Evolutionary conservation across 2,797 vertebrate species (phyloP), one percentile per base, ranked within the genome.

Genomic region (Hyperoplus lanceolatus): DNA sequence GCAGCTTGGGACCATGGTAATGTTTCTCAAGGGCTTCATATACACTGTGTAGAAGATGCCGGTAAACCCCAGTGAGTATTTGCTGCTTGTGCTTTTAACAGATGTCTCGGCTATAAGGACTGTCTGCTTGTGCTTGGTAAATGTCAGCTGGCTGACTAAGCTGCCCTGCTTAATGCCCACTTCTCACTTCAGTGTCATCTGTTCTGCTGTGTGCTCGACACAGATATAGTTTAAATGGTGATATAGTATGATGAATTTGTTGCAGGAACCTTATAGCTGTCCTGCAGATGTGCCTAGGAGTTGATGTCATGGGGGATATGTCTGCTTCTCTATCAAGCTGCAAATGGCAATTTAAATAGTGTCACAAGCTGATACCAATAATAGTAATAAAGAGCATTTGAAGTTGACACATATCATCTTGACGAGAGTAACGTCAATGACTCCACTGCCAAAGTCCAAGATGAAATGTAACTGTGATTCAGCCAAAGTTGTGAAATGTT

Each of bases 71-170:
- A 21, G 70, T 69, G 79, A 64, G 70, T 73, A 73, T 85, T 64
- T 73, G 51, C 54, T 69, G 51, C 57, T 63, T 79, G 57, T 68
- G 72, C 66, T 70, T 83, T 70, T 63, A 64, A 51, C 41, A 12
- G 48, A 82, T 51, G 75, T 66, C 73, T 86, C 75, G 58, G 75
- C 82, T 82, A 29, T 29, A 29, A 54, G 56, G 73, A 70, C 45
- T 46, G 13, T 49, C 39, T 86, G 67, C 83, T 84, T 80, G 60
- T 73, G 73, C 67, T 83, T 71, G 69, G 79, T 73, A 90, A 89
- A 89, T 82, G 75, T 87, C 79, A 86, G 67, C 72, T 42, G 76
- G 73, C 74, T 79, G 77, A 85, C 73, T 73, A 73, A 73, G 66
- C 65, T 68, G 73, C 73, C 64, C 56, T 71, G 41, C n/a, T 79